Evolutionary conservation across 2,888 invertebrate species (phyloP).

Genomic region (Thera britannica): DNA sequence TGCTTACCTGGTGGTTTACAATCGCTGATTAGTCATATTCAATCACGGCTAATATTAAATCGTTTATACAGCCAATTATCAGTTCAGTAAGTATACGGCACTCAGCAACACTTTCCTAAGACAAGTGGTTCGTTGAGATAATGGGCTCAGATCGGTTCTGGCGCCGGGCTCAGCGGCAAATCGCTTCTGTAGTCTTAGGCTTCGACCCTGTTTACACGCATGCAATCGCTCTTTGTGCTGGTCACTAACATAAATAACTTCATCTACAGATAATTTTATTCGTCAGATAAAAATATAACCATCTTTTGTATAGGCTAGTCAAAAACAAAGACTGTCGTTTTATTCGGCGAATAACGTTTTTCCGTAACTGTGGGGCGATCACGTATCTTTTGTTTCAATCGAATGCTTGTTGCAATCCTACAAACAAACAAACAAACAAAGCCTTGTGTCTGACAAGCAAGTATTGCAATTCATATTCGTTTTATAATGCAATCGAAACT

Average conservation of each 20-base stretch:
- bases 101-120: constrained; percentile 26
- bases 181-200: constrained; percentile 57
- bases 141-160: constrained; percentile 44
- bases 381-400: too few species aligned
- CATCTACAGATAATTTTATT: too few species aligned
- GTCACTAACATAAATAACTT: not conserved
- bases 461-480: too few species aligned
- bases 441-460: too few species aligned
- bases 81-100: constrained; percentile 12
- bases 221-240: not conserved
- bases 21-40: not conserved
- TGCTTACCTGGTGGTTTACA: not conserved
- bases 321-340: too few species aligned
- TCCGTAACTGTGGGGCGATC: too few species aligned
- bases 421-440: too few species aligned
- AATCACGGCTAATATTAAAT: constrained; percentile 3
- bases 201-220: not conserved
- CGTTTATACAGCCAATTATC: constrained; percentile 1
- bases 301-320: too few species aligned
- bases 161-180: constrained; percentile 61
- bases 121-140: constrained; percentile 37
- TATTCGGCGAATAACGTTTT: too few species aligned
- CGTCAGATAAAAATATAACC: too few species aligned
- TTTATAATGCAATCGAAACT: too few species aligned
- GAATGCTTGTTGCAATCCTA: too few species aligned